Conservation (phyloP, 2,797 vertebrate species). For the Syngnathus rostellatus region DNA sequence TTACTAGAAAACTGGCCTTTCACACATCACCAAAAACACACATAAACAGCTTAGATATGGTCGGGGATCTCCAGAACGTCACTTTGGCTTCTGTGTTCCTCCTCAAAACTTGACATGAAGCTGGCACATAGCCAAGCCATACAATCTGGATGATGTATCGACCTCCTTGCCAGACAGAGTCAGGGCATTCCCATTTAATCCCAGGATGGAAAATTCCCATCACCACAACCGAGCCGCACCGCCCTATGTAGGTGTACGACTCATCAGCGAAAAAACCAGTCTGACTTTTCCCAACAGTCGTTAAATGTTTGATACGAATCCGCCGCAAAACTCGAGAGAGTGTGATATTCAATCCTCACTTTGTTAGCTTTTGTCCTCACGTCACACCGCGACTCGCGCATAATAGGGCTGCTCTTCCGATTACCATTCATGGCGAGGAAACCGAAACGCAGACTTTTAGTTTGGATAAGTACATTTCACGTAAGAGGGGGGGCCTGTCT, state of each 20-base stretch:
- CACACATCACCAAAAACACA: conserved; percentile 25
- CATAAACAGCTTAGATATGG: not conserved
- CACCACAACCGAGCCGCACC: conserved; percentile 44
- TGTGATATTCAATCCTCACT: conserved; percentile 42
- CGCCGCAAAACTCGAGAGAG: conserved; percentile 35
- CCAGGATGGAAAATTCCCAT: conserved; percentile 60
- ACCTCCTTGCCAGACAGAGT: conserved; percentile 49
- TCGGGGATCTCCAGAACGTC: conserved; percentile 29
- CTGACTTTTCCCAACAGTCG: conserved; percentile 40
- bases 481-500: conserved; percentile 28
- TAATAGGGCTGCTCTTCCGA: conserved; percentile 27
- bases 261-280: conserved; percentile 37
- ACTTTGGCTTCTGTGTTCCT: conserved; percentile 26
- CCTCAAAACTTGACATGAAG: conserved; percentile 38
- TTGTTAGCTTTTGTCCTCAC: conserved; percentile 40
- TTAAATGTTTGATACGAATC: conserved; percentile 42
- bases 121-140: conserved; percentile 48
- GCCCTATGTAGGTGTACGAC: conserved; percentile 45
- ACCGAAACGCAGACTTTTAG: conserved; percentile 12
- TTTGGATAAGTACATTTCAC: conserved; percentile 45
- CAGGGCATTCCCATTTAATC: conserved; percentile 51
- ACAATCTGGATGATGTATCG: conserved; percentile 55
- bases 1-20: conserved; percentile 37
- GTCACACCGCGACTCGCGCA: conserved; percentile 17
- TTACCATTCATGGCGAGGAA: conserved; percentile 16